These are phyloP conservation scores for cat (Felis catus) DNA, from an alignment of 2,113 vertebrate species.

Conservation along the genomic window F.catus_Fca126_mat1.0 CM031411.1:59114501-59115000, in stretches of 20 bases:
- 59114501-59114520: background rate
- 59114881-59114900: background rate
- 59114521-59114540: slow-evolving; percentile 15
- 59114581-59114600: slow-evolving; percentile 30
- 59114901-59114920: background rate
- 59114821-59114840: background rate
- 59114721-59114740: background rate
- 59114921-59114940: slow-evolving; percentile 19
- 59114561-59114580: slow-evolving; percentile 35
- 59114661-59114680: slow-evolving; percentile 3
- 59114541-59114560: slow-evolving; percentile 31
- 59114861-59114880: slow-evolving; percentile 38
- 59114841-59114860: background rate
- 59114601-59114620: slow-evolving; percentile 43
- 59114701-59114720: slow-evolving; percentile 27
- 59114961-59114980: slow-evolving; percentile 13
- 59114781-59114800: background rate
- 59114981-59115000: slow-evolving; percentile 50
- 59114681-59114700: slow-evolving; percentile 33
- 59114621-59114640: slow-evolving; percentile 18
- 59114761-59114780: background rate
- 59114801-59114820: background rate
- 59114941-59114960: slow-evolving; percentile 33
- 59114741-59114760: slow-evolving; percentile 14
- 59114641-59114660: background rate